These are phyloP conservation scores for Synanthedon myopaeformis DNA, from an alignment of 2,888 invertebrate species.

Conservation along the genomic window DNA sequence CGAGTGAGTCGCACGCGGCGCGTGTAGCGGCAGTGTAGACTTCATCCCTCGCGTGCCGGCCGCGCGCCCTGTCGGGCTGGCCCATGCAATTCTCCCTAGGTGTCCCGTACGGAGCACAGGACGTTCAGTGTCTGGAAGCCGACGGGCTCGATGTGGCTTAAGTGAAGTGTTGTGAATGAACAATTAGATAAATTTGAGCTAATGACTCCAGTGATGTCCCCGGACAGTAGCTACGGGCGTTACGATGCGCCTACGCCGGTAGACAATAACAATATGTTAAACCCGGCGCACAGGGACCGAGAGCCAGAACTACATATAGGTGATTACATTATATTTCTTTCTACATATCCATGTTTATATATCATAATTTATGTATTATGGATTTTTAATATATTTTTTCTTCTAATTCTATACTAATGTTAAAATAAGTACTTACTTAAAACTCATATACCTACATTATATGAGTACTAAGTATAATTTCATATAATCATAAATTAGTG, in stretches of 20 bases:
- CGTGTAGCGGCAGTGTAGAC: conserved; percentile 41
- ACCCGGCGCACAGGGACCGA: conserved; percentile 55
- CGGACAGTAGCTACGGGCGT: conserved; percentile 75
- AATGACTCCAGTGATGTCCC: conserved; percentile 73
- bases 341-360: too few relatives aligned
- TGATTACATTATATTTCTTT: conserved; percentile 22
- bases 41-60: conserved; percentile 58
- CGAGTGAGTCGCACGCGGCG: conserved; percentile 60
- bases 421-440: too few relatives aligned
- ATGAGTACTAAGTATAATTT: too few relatives aligned
- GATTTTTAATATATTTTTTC: too few relatives aligned
- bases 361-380: too few relatives aligned
- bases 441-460: too few relatives aligned
- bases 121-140: conserved; percentile 29
- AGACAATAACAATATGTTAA: conserved; percentile 51
- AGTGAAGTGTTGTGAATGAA: conserved; percentile 58
- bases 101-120: conserved; percentile 40
- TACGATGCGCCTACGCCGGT: conserved; percentile 67
- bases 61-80: conserved; percentile 24
- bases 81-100: conserved; percentile 55
- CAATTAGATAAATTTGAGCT: conserved; percentile 18
- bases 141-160: conserved; percentile 47
- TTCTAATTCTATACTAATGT: too few relatives aligned
- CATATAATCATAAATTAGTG: too few relatives aligned
- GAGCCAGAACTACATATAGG: conserved; percentile 82